These are phyloP conservation scores for Hymenopus coronatus DNA, from an alignment of 2,888 invertebrate genomes.

Conservation along the genomic window DNA sequence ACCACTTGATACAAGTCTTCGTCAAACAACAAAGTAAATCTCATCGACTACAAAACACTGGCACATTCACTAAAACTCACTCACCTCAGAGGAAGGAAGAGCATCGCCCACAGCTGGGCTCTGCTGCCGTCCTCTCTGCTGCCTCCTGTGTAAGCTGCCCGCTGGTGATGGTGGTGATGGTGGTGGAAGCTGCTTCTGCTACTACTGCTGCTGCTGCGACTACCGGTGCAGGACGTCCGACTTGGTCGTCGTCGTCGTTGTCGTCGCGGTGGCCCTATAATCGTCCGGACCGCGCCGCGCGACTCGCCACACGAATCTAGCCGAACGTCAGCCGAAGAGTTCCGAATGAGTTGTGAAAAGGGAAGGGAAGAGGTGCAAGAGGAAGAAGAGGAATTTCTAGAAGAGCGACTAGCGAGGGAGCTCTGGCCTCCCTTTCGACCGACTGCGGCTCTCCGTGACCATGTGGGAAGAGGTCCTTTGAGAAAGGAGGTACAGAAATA, in stretches of 20 bases:
- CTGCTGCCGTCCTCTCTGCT: neutral
- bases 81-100: slow-evolving; percentile 11
- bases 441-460: neutral
- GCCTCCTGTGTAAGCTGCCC: neutral
- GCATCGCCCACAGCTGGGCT: neutral
- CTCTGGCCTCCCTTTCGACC: neutral
- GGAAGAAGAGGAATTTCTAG: neutral
- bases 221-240: slow-evolving; percentile 39
- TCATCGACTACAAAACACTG: neutral
- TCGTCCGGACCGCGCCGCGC: slow-evolving; percentile 40
- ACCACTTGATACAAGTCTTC: neutral
- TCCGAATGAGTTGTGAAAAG: neutral
- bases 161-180: neutral
- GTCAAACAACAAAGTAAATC: slow-evolving; percentile 24
- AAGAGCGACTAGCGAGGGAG: neutral
- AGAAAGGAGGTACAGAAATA: neutral
- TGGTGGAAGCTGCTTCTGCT: neutral
- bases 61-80: neutral
- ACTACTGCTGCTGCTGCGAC: slow-evolving; percentile 29
- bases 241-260: slow-evolving; percentile 39
- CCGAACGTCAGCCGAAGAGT: slow-evolving; percentile 38
- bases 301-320: slow-evolving; percentile 26
- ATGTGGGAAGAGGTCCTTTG: neutral
- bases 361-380: neutral
- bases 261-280: slow-evolving; percentile 39